Conservation (phyloP, 2,797 vertebrate genomes). For the Orientallactaga sibirica region DNA sequence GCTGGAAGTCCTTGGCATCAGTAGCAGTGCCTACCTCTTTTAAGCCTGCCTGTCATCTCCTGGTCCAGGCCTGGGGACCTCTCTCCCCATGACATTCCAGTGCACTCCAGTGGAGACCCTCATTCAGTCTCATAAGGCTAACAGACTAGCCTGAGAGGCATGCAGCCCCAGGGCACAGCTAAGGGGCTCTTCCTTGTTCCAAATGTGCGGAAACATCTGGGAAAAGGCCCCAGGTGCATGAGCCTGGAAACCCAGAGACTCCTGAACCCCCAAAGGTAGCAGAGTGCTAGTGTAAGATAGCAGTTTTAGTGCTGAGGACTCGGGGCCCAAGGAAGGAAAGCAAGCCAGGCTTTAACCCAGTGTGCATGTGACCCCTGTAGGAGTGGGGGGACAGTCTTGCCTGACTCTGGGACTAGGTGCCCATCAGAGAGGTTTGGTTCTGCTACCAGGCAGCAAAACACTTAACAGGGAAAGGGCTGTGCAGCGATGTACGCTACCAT, state of each 20-base stretch:
- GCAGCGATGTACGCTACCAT: no score
- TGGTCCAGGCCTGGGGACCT: neutral
- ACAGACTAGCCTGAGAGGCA: neutral
- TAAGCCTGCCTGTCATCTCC: neutral
- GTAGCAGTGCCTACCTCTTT: neutral
- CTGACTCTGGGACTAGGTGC: fast-evolving
- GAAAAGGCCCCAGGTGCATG: neutral
- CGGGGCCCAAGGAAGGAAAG: neutral
- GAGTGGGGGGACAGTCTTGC: neutral
- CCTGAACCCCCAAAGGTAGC: neutral
- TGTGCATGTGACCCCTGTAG: neutral
- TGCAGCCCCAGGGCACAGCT: neutral
- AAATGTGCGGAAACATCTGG: neutral
- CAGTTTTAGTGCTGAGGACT: neutral
- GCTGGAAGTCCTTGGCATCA: neutral
- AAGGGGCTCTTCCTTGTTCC: neutral
- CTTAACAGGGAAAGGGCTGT: fast-evolving
- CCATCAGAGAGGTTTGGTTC: neutral
- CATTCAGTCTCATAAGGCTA: fast-evolving
- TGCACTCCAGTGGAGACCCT: neutral
- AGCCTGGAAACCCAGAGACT: neutral
- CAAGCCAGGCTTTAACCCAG: neutral
- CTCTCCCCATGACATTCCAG: fast-evolving
- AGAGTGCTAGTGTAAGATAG: neutral
- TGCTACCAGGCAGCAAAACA: fast-evolving